These are phyloP conservation scores for Corbicula japonica DNA, from an alignment of 2,888 invertebrate species.

Conservation along the genomic window DNA sequence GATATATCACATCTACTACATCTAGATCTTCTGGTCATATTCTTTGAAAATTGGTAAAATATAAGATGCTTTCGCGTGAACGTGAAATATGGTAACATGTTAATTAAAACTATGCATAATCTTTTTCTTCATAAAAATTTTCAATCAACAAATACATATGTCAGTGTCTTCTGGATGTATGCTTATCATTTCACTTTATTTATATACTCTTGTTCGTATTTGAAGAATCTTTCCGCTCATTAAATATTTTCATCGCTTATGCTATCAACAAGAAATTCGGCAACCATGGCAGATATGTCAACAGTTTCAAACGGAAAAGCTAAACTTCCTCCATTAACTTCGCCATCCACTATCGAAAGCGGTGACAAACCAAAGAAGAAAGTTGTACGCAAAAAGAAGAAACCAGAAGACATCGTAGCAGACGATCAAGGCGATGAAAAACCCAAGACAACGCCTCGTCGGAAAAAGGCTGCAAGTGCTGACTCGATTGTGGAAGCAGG, in stretches of 20 bases:
- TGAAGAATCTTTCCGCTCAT: constrained; percentile 6
- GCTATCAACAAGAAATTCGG: constrained; percentile 42
- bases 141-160: too few species aligned
- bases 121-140: too few species aligned
- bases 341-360: constrained; percentile 40
- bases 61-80: too few species aligned
- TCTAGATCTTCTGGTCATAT: too few species aligned
- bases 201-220: neutral
- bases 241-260: constrained; percentile 23
- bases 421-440: constrained; percentile 53
- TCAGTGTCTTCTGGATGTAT: too few species aligned
- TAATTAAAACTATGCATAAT: too few species aligned
- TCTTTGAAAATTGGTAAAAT: too few species aligned
- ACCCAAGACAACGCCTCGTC: constrained; percentile 68
- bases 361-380: constrained; percentile 66
- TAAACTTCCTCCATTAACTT: constrained; percentile 73
- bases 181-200: too few species aligned
- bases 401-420: constrained; percentile 60
- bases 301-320: constrained; percentile 56
- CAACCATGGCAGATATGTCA: constrained; percentile 67
- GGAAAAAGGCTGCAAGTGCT: constrained; percentile 60
- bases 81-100: too few species aligned
- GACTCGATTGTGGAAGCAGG: constrained; percentile 52
- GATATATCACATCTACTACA: too few species aligned
- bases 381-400: constrained; percentile 77